Conservation (phyloP, 2,888 invertebrate genomes). For the Drosophila nr. perissopoda region DNA sequence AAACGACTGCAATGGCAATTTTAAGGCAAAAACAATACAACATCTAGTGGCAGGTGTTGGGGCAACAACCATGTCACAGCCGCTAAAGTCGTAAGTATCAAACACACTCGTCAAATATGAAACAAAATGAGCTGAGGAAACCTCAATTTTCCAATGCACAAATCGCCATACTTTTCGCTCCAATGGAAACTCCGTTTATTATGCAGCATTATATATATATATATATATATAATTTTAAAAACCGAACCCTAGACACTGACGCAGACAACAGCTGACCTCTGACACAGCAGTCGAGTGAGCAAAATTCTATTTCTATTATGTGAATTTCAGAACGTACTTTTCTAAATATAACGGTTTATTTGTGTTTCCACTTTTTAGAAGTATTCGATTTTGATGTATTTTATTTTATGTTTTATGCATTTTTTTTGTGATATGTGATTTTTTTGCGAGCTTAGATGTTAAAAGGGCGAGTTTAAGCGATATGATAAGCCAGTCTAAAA, state of each 20-base stretch:
- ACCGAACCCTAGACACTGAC: not conserved
- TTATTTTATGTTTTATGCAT: not conserved
- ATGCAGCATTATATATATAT: too few relatives aligned
- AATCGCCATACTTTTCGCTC: too few relatives aligned
- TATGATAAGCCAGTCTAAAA: not conserved
- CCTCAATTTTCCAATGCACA: not conserved
- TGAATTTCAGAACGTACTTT: too few relatives aligned
- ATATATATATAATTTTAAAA: not conserved
- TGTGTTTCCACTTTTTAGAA: too few relatives aligned
- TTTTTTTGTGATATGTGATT: not conserved
- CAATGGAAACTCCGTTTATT: too few relatives aligned
- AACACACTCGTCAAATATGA: not conserved
- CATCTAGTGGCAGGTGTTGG: conserved; percentile 16
- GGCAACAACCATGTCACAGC: conserved; percentile 47
- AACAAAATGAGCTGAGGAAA: not conserved
- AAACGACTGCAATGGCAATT: conserved; percentile 33
- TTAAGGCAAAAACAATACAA: conserved; percentile 16
- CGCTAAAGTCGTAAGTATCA: conserved; percentile 81
- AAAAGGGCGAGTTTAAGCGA: not conserved
- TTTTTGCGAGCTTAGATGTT: too few relatives aligned
- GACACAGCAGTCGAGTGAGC: too few relatives aligned
- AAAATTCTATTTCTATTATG: too few relatives aligned
- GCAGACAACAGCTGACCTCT: not conserved
- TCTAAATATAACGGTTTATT: too few relatives aligned
- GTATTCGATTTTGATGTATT: not conserved